Conservation (phyloP, 2,888 invertebrate species). For the Panopea generosa region DNA sequence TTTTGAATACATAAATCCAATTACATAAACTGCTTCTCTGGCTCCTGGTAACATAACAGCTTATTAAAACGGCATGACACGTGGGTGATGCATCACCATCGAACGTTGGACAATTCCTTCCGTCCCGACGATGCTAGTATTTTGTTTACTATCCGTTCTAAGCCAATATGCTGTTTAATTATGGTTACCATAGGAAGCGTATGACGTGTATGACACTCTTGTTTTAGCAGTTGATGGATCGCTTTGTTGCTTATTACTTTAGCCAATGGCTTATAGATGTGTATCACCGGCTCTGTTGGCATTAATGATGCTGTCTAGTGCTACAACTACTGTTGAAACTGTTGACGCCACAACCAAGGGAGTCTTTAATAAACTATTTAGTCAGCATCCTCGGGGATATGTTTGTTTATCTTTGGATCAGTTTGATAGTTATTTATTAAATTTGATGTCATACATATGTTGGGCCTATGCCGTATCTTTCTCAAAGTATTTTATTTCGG, state of each 20-base stretch:
- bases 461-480: too few relatives aligned
- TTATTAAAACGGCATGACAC: conserved; percentile 1
- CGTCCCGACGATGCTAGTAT: conserved; percentile 30
- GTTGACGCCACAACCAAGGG: too few relatives aligned
- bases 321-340: too few relatives aligned
- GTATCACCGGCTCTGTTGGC: conserved; percentile 26
- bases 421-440: too few relatives aligned
- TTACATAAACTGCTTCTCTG: too few relatives aligned
- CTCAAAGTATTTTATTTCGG: too few relatives aligned
- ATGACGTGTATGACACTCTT: conserved; percentile 54
- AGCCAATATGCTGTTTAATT: conserved; percentile 58
- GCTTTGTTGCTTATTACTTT: conserved; percentile 49
- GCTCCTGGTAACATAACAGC: too few relatives aligned
- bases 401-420: too few relatives aligned
- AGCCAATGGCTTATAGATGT: conserved; percentile 48
- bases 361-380: too few relatives aligned
- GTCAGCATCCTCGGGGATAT: too few relatives aligned
- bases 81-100: conserved; percentile 5
- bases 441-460: too few relatives aligned
- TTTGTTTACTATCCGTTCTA: conserved; percentile 52
- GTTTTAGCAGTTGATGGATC: conserved; percentile 60
- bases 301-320: conserved; percentile 6
- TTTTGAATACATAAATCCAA: too few relatives aligned
- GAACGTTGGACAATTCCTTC: conserved; percentile 28
- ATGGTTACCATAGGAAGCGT: conserved; percentile 23